Evolutionary conservation across 2,797 vertebrate species (phyloP).

Genomic region (Takifugu rubripes): DNA sequence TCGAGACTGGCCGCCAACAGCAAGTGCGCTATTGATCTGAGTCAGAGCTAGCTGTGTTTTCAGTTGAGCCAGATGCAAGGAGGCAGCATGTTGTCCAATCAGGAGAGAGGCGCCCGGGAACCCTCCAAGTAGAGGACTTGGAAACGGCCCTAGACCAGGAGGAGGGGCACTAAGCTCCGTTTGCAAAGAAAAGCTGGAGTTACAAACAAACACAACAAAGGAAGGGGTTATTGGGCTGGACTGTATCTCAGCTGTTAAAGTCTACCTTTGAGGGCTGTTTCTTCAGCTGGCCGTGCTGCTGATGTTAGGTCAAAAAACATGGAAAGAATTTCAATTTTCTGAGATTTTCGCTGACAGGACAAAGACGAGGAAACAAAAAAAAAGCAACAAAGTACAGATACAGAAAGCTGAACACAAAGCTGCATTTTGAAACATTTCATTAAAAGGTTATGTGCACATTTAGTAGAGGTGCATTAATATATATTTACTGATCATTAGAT

Average conservation of each 20-base stretch:
- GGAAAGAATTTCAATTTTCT: background rate
- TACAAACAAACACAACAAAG: constrained; percentile 36
- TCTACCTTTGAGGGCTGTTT: background rate
- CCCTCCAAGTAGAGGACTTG: constrained; percentile 41
- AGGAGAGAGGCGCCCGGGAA: constrained; percentile 75
- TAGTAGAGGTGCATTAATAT: too few relatives aligned
- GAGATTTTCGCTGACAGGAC: background rate
- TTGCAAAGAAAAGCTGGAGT: constrained; percentile 59
- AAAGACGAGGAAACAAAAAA: background rate
- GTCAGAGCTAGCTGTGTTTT: constrained; percentile 73
- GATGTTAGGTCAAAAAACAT: background rate
- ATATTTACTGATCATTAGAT: too few relatives aligned
- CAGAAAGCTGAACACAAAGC: background rate
- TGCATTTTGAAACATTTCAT: background rate
- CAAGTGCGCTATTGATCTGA: constrained; percentile 57
- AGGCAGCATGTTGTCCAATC: constrained; percentile 75
- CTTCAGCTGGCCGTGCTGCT: background rate
- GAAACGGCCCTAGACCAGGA: constrained; percentile 26
- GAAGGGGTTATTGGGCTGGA: constrained; percentile 43
- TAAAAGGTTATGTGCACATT: too few relatives aligned
- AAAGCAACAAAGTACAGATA: background rate
- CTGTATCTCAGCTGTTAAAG: background rate
- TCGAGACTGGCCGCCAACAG: constrained; percentile 34
- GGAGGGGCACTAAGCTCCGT: constrained; percentile 35
- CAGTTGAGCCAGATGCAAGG: constrained; percentile 83